Evolutionary conservation across 2,888 invertebrate genomes (phyloP).

Genomic region (Matsumyia berberina): DNA sequence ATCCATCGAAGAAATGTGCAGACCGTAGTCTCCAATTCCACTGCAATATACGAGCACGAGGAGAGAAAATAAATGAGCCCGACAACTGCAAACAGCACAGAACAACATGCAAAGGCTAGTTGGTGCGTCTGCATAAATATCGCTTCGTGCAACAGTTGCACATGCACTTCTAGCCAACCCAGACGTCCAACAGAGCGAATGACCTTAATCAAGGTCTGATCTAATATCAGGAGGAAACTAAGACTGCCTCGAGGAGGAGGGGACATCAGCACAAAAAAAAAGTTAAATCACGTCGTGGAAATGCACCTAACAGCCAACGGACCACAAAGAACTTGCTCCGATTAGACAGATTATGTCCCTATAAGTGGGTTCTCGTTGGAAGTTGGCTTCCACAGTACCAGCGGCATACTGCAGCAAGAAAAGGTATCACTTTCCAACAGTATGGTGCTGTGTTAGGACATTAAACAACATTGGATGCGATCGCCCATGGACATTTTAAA

Average conservation of each 20-base stretch:
- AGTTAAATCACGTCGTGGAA: slow-evolving; percentile 56
- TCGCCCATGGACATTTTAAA: slow-evolving; percentile 63
- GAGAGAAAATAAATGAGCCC: slow-evolving; percentile 53
- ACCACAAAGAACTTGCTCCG: slow-evolving; percentile 68
- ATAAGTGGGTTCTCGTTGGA: slow-evolving; percentile 52
- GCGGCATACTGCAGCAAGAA: slow-evolving; percentile 28
- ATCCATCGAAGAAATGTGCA: slow-evolving; percentile 49
- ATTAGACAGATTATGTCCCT: slow-evolving; percentile 71
- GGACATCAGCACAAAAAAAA: slow-evolving; percentile 13
- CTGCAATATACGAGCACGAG: slow-evolving; percentile 30
- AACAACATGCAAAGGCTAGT: slow-evolving; percentile 57
- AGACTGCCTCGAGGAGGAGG: neutral
- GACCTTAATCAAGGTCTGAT: slow-evolving; percentile 76
- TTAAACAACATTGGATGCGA: slow-evolving; percentile 36
- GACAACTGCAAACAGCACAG: slow-evolving; percentile 16
- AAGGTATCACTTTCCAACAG: slow-evolving; percentile 39
- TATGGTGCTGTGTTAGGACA: slow-evolving; percentile 47
- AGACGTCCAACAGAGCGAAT: slow-evolving; percentile 74
- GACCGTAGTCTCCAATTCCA: slow-evolving; percentile 35
- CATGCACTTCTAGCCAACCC: slow-evolving; percentile 58
- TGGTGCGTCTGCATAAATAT: slow-evolving; percentile 43
- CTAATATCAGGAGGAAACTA: slow-evolving; percentile 65
- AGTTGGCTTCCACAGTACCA: neutral
- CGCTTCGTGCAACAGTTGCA: slow-evolving; percentile 22
- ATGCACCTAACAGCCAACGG: slow-evolving; percentile 62